Evolutionary conservation across 1,140 invertebrate species (phyloP).

Genomic region (Wasmannia auropunctata): DNA sequence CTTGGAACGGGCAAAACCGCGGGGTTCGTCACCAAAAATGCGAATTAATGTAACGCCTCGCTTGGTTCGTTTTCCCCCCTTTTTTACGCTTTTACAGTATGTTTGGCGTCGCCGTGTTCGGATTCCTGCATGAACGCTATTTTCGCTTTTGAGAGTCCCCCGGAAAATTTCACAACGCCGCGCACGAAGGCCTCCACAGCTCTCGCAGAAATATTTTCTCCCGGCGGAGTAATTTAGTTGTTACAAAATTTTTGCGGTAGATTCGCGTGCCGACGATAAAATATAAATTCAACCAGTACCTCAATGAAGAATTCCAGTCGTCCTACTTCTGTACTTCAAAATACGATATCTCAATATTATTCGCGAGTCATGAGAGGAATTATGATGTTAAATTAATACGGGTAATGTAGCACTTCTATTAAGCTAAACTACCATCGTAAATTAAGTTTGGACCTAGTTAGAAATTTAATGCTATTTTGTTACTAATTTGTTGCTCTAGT

Average conservation of each 20-base stretch:
- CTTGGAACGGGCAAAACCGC: constrained; percentile 27
- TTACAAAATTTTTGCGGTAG: constrained; percentile 43
- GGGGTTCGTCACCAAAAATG: constrained; percentile 46
- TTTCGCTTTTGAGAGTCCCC: constrained; percentile 31
- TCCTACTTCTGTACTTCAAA: not conserved
- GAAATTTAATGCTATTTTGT: too few species aligned
- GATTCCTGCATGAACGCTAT: constrained; percentile 46
- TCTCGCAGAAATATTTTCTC: constrained; percentile 52
- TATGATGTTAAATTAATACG: not conserved
- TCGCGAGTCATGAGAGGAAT: not conserved
- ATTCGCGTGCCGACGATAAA: constrained; percentile 34
- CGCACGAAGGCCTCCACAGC: constrained; percentile 7
- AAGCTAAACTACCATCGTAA: too few species aligned
- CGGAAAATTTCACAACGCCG: constrained; percentile 41
- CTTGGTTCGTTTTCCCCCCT: not conserved
- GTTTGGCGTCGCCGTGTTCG: constrained; percentile 38
- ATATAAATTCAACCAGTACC: constrained; percentile 25
- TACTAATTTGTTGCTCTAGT: too few species aligned
- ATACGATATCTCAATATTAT: not conserved
- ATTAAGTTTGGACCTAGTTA: too few species aligned
- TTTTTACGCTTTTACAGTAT: constrained; percentile 44
- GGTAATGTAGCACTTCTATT: not conserved
- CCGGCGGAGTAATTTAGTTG: constrained; percentile 41
- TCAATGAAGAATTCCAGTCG: constrained; percentile 29
- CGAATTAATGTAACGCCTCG: constrained; percentile 55